Evolutionary conservation across 2,113 vertebrate genomes (phyloP), one percentile per base, ranked within the genome.

Genomic region (Lagopus muta): DNA sequence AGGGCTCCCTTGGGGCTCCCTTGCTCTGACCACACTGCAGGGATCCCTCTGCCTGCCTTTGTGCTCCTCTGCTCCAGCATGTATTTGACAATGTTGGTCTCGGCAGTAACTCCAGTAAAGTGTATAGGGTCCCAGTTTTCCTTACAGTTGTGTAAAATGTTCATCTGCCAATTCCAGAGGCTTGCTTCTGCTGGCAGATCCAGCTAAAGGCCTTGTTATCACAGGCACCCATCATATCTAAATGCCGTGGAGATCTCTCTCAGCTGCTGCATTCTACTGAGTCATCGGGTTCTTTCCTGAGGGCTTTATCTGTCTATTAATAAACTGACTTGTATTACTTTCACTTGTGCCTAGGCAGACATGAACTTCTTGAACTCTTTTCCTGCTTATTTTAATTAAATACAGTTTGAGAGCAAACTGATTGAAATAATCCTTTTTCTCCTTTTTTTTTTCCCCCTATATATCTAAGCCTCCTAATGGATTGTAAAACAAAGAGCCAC

Each of bases 61-160:
- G 27, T 55, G 25, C 3, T 27, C 18, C n/a, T 50, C 32, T 32
- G 30, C 65, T 45, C 64, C 42, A 34, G n/a, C n/a, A 14, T 58
- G 30, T 0, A 0, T 3, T 6, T 66, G 48, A 38, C 47, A 9
- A 5, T 34, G 38, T 5, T 11, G 8, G 28, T 28, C 24, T 13
- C 11, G 6, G 15, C 24, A 36, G 36, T 27, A 62, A 25, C 13
- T 2, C 0, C 0, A 34, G 14, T 6, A 24, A 36, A 66, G 8
- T 24, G 18, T 54, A 0, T 0, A 15, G 8, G 58, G 27, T 12
- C 14, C 22, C 12, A 2, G 0, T 34, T 72, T 43, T 60, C 24
- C 6, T 1, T 28, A 22, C 8, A 47, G 30, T 48, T 84, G 8
- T 42, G 42, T 21, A 50, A 0, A 0, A 0, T 27, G 62, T 78